Base-by-base conservation (phyloP, 2,113 vertebrate species). In the Rhizomys pruinosus region DNA sequence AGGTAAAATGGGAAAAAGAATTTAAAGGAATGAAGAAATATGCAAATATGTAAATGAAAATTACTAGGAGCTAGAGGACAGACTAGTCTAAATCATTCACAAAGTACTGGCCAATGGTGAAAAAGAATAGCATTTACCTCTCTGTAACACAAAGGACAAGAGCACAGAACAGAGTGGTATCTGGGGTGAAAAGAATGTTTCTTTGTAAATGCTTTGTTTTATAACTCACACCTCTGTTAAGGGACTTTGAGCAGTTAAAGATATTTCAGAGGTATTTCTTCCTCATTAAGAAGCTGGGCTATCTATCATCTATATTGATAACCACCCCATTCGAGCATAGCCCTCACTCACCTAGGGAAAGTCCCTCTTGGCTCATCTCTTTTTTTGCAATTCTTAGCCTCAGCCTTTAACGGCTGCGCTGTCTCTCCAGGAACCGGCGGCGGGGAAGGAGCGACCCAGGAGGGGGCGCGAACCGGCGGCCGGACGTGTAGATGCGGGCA, bases 321-420 rank as follows among this genome's bases (percentile, higher is more conserved):
- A 15, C 32, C 22, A 39, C n/a, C 66, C 15, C 4, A 4, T 69
- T 59, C 29, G 4, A 55, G 34, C 19, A 55, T 17, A 94, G 59
- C 34, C 27, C 42, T 52, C 34, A 92, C 84, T 89, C 23, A 94
- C 89, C 78, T 94, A 59, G 57, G 13, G 34, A 68, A 89, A 12
- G 34, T 81, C 27, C 39, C n/a, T n/a, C n/a, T n/a, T n/a, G n/a
- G n/a, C n/a, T n/a, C n/a, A n/a, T n/a, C n/a, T n/a, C n/a, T n/a
- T n/a, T n/a, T n/a, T n/a, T n/a, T n/a, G n/a, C n/a, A n/a, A n/a
- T n/a, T n/a, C n/a, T n/a, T n/a, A n/a, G n/a, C n/a, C n/a, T n/a
- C n/a, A n/a, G n/a, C n/a, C n/a, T n/a, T n/a, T n/a, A n/a, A n/a
- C n/a, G n/a, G n/a, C n/a, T n/a, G n/a, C n/a, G n/a, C n/a, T n/a